phyloP scores from a whole-genome alignment of 2,797 vertebrate genomes.

The Anomalospiza imberbis region DNA sequence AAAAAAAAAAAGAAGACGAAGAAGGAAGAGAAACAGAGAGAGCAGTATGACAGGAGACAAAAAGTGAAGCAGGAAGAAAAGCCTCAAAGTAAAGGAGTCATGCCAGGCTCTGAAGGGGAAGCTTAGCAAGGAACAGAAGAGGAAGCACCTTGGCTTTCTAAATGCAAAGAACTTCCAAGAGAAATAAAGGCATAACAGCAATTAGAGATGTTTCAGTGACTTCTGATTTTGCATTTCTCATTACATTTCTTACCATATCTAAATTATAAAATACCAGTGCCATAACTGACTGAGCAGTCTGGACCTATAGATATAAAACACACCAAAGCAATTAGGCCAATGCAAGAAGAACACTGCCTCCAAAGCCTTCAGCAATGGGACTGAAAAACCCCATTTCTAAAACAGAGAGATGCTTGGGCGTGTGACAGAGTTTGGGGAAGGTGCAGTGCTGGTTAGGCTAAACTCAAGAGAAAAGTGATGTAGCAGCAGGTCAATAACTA shows the following conservation, averaged over 20 bases:
- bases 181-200: neutral
- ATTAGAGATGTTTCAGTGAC: neutral
- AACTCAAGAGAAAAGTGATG: neutral
- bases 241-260: neutral
- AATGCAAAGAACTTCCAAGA: neutral
- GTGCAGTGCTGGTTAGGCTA: neutral
- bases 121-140: neutral
- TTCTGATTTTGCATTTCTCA: neutral
- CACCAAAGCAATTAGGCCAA: neutral
- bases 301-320: neutral
- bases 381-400: neutral
- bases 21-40: constrained; percentile 1
- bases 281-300: neutral
- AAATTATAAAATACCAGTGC: neutral
- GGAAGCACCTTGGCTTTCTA: neutral
- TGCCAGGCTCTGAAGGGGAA: neutral
- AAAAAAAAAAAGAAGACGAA: neutral
- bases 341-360: neutral
- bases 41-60: neutral
- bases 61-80: neutral
- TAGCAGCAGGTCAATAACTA: neutral
- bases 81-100: neutral
- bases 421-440: neutral
- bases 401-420: neutral
- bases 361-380: neutral